Evolutionary conservation across 2,888 invertebrate genomes (phyloP), one percentile per base, ranked within the genome.

Genomic region (Brenthis daphne): DNA sequence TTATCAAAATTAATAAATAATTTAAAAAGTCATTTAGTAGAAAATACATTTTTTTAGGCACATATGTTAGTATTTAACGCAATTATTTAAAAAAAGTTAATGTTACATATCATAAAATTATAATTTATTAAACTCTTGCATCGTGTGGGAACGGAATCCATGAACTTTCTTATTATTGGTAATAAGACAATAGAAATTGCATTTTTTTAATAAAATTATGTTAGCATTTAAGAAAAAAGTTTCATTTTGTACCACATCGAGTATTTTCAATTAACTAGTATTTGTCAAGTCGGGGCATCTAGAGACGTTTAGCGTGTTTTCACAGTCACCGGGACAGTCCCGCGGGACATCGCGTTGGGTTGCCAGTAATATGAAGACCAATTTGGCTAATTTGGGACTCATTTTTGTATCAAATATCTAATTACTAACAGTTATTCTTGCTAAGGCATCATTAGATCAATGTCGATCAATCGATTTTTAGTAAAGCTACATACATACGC

Each of bases 261-360:
- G 84, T 79, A 76, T 86, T 88, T 89, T 87, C 90, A 90, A 90
- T 89, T 90, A 90, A 86, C 83, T 81, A 80, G 79, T 88, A 86
- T 89, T 88, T 89, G 89, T 83, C 76, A 81, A 82, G 69, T 56
- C 50, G 76, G 78, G 80, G 77, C 81, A 77, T 75, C 76, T 76
- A 76, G 76, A 79, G 82, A 82, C 83, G 80, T 82, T 83, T 85
- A 82, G 80, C 80, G 79, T 77, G 72, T 77, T 77, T 79, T 78
- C 78, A 75, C 76, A 75, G 74, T 75, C 73, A 73, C 37, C 20
- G 72, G 70, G 67, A 67, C 69, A 6, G 65, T 68, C 73, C 53
- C 63, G 60, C 50, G 60, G 63, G 63, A 63, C 37, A 11, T 11
- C 69, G 75, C 63, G 73, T 72, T 75, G 73, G 50, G 70, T 73